Conservation (phyloP, 1,140 invertebrate species). For the Drosophila miranda region DNA sequence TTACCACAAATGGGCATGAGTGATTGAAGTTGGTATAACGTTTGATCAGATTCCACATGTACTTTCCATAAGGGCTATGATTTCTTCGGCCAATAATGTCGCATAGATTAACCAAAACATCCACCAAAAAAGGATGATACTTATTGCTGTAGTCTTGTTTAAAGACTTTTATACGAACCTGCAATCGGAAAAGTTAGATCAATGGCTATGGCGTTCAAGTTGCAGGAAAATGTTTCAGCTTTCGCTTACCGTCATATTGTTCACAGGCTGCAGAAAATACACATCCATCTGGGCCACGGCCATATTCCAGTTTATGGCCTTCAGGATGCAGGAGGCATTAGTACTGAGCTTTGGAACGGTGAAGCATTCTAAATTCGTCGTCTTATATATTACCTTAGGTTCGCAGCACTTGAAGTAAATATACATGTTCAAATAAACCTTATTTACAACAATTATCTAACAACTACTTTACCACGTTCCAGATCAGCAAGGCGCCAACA, state of each 20-base stretch:
- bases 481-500: no score
- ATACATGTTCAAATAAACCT: no score
- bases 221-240: background rate
- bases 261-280: slow-evolving; percentile 20
- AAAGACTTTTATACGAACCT: slow-evolving; percentile 18
- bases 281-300: slow-evolving; percentile 26
- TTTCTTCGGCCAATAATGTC: slow-evolving; percentile 27
- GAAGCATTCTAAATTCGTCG: slow-evolving; percentile 27
- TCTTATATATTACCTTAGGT: slow-evolving; percentile 21
- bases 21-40: slow-evolving; percentile 28
- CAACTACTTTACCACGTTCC: no score
- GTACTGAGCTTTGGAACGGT: background rate
- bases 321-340: slow-evolving; percentile 21
- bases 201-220: background rate
- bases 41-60: slow-evolving; percentile 8
- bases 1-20: slow-evolving; percentile 19
- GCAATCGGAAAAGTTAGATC: background rate
- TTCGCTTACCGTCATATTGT: slow-evolving; percentile 22
- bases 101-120: slow-evolving; percentile 32
- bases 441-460: no score
- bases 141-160: slow-evolving; percentile 36
- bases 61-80: slow-evolving; percentile 14
- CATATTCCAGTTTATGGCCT: slow-evolving; percentile 37
- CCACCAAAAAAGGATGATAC: slow-evolving; percentile 35
- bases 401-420: background rate